phyloP scores from a whole-genome alignment of 2,113 vertebrate genomes.

The Solenodon paradoxus region DNA sequence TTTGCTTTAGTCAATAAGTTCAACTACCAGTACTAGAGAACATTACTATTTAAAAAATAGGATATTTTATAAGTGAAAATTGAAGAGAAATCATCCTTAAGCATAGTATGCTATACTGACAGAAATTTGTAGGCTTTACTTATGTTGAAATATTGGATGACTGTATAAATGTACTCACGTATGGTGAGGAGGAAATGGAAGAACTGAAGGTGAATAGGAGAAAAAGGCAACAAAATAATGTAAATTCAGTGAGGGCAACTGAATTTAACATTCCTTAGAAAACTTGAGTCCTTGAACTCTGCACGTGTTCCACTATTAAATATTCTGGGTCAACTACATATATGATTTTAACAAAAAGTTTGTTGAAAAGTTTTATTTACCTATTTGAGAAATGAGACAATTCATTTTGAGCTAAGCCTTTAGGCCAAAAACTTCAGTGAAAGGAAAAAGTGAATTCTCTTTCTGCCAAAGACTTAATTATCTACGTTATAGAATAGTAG shows the following conservation, averaged over 20 bases:
- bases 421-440: neutral
- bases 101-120: neutral
- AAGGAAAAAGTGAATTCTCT: neutral
- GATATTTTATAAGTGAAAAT: neutral
- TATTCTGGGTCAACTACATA: neutral
- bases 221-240: neutral
- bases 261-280: neutral
- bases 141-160: neutral
- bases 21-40: neutral
- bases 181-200: neutral
- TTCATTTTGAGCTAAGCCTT: constrained; percentile 41
- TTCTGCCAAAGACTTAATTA: constrained; percentile 52
- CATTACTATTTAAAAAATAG: neutral
- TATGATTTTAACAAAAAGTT: neutral
- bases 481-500: constrained; percentile 32
- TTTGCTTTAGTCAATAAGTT: neutral
- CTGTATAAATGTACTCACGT: neutral
- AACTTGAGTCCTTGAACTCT: neutral
- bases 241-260: neutral
- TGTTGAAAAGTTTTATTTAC: constrained; percentile 8
- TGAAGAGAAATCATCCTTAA: neutral
- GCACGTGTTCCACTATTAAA: neutral
- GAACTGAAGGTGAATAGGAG: neutral
- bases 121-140: neutral
- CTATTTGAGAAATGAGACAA: constrained; percentile 29